Percentiles rank a stretch among this genome's conserved stretches.
phyloP scores from a whole-genome alignment of 37 sponge, comb jelly and placozoan genomes.

The Bolinopsis microptera region DNA sequence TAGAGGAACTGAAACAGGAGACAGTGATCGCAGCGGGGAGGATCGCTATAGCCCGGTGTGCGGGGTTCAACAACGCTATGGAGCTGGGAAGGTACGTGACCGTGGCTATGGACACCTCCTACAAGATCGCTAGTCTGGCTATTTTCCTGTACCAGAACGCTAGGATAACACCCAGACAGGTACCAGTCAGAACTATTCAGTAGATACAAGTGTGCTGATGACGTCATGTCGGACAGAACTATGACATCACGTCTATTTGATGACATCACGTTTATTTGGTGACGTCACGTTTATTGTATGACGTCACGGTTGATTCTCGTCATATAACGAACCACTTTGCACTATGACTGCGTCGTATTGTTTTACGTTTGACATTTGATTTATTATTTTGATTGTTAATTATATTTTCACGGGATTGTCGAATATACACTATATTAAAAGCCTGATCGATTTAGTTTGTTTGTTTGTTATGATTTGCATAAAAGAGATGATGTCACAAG shows the following conservation, averaged over 20 bases:
- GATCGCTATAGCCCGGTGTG: neutral
- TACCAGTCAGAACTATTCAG: slow-evolving; percentile 1
- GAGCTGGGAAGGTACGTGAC: slow-evolving; percentile 40
- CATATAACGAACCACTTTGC: too few species aligned
- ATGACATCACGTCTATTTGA: neutral
- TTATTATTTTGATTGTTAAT: neutral
- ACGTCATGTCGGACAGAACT: neutral
- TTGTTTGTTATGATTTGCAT: too few species aligned
- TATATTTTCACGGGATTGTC: neutral
- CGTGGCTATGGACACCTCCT: slow-evolving; percentile 21
- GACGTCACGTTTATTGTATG: neutral
- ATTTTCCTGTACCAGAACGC: slow-evolving; percentile 19
- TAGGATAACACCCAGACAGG: slow-evolving; percentile 1
- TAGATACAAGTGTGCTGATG: neutral
- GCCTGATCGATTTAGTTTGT: too few species aligned
- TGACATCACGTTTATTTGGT: neutral
- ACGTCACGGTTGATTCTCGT: too few species aligned
- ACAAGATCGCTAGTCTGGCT: slow-evolving; percentile 48
- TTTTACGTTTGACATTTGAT: neutral
- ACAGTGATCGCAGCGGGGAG: neutral
- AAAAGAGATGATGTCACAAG: too few species aligned
- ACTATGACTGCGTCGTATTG: neutral
- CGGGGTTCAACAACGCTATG: neutral
- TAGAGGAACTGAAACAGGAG: neutral
- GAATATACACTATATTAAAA: too few species aligned